Evolutionary conservation across 2,113 vertebrate genomes (phyloP), one percentile per base, ranked within the genome.

Genomic region (Bambusicola thoracicus): DNA sequence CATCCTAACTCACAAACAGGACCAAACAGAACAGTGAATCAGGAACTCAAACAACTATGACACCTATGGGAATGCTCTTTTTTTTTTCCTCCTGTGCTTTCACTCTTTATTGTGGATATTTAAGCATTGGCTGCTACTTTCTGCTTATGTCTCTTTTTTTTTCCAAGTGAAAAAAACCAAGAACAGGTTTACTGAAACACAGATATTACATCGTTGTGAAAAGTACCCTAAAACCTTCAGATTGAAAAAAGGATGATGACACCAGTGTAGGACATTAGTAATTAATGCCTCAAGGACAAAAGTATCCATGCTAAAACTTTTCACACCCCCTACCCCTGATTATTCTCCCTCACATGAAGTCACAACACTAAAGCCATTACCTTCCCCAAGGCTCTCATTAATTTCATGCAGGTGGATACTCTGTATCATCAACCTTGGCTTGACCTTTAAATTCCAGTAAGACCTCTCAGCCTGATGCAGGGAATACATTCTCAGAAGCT

Each of bases 21-120:
- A 80, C 24, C 11, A 75, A 79, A 25, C 29, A 56, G 19, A 80
- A 87, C 18, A 22, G 34, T 15, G 27, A 8, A 2, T 29, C n/a
- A 34, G 1, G 1, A 77, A 48, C 3, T 16, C 27, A 25, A 0
- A 0, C 15, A 1, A 0, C 25, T 77, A 14, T 6, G 20, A 10
- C 49, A 72, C 12, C 1, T 0, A n/a, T 7, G 19, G 34, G 12
- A 75, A 67, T 72, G 1, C 5, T 38, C 4, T 38, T 48, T 34
- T 69, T 87, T n/a, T n/a, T 69, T 87, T n/a, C n/a, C 36, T 82
- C 14, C 38, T 76, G 25, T 69, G 6, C 11, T 53, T 73, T 77
- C 55, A 77, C 21, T 6, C 12, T 29, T 69, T 46, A 56, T 10
- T 38, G 12, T 51, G 20, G 22, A 32, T 32, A 83, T n/a, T 81